phyloP scores from a whole-genome alignment of 2,797 vertebrate species.

The Melanotaenia pygmaea region DNA sequence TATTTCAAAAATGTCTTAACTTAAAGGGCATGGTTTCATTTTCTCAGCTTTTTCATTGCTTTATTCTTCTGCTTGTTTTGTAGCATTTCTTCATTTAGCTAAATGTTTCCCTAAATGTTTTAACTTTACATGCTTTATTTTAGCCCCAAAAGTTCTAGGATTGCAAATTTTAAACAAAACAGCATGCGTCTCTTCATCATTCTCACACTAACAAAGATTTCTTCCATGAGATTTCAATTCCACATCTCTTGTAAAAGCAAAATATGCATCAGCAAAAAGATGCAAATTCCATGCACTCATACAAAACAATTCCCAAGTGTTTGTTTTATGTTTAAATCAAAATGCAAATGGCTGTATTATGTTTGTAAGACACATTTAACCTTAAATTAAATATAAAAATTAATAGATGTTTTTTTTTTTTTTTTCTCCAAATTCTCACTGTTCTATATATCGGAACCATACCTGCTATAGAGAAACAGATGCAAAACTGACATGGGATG shows the following conservation, averaged over 20 bases:
- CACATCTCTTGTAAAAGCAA: slow-evolving; percentile 29
- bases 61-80: not conserved
- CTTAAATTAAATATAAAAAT: too few relatives aligned
- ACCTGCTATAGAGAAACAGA: not conserved
- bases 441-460: too few relatives aligned
- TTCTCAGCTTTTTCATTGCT: not conserved
- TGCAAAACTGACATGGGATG: slow-evolving; percentile 1
- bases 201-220: slow-evolving; percentile 14
- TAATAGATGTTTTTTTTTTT: too few relatives aligned
- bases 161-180: slow-evolving; percentile 13
- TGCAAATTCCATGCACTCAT: too few relatives aligned
- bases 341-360: too few relatives aligned
- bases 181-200: slow-evolving; percentile 3
- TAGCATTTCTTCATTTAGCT: not conserved
- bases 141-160: not conserved
- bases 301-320: too few relatives aligned
- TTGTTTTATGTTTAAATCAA: too few relatives aligned
- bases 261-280: too few relatives aligned
- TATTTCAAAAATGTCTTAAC: slow-evolving; percentile 8
- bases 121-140: not conserved
- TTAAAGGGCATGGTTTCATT: not conserved
- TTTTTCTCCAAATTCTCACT: too few relatives aligned
- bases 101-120: not conserved
- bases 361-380: too few relatives aligned
- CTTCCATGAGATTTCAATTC: not conserved